Evolutionary conservation across 2,888 invertebrate species (phyloP).

Genomic region (Cordilura impudica): DNA sequence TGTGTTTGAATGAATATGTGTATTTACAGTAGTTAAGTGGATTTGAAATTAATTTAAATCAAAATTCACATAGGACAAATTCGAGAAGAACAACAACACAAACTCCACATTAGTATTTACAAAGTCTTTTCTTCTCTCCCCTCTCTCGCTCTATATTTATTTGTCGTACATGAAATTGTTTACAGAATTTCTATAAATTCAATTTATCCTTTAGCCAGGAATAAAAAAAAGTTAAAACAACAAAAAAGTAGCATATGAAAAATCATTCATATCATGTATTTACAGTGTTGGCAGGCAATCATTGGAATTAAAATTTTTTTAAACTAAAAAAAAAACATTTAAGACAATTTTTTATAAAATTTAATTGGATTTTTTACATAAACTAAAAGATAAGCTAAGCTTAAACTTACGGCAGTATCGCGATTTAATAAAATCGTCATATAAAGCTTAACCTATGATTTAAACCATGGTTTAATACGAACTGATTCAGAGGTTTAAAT

Average conservation of each 20-base stretch:
- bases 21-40: conserved; percentile 54
- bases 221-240: conserved; percentile 2
- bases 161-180: conserved; percentile 37
- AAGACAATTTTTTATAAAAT: too few relatives aligned
- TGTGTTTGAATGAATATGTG: conserved; percentile 2
- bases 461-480: too few relatives aligned
- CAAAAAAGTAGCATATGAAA: conserved; percentile 45
- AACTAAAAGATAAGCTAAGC: not conserved
- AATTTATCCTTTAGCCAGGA: conserved; percentile 55
- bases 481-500: too few relatives aligned
- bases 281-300: too few relatives aligned
- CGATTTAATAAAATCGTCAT: too few relatives aligned
- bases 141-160: not conserved
- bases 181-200: conserved; percentile 64
- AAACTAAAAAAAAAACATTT: too few relatives aligned
- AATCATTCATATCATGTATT: conserved; percentile 48
- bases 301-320: too few relatives aligned
- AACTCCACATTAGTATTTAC: conserved; percentile 11
- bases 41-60: conserved; percentile 66
- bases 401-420: too few relatives aligned
- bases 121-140: not conserved
- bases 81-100: not conserved
- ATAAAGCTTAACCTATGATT: too few relatives aligned
- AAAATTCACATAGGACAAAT: conserved; percentile 59
- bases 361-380: too few relatives aligned